phyloP scores from a whole-genome alignment of 2,888 invertebrate genomes.

The Eurytoma adleriae region DNA sequence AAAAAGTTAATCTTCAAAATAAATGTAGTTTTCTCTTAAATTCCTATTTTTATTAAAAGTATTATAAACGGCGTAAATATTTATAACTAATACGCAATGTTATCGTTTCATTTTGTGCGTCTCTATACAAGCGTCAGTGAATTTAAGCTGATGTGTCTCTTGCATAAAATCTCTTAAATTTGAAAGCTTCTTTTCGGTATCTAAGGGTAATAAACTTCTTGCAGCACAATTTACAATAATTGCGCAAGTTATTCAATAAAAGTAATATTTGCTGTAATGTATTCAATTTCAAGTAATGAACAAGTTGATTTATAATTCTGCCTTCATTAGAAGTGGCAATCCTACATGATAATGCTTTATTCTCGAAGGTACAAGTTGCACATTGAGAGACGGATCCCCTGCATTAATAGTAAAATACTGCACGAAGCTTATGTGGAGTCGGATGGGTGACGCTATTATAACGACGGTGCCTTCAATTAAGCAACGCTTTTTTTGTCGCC shows the following conservation, averaged over 20 bases:
- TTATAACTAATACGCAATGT: no score
- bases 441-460: background rate
- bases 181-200: no score
- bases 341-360: background rate
- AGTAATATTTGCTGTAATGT: background rate
- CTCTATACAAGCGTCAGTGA: no score
- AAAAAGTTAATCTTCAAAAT: no score
- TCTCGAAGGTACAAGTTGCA: background rate
- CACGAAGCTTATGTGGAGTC: background rate
- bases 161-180: no score
- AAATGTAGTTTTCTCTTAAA: no score
- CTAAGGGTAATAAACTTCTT: no score
- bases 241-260: background rate
- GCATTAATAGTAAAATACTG: background rate
- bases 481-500: background rate
- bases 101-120: no score
- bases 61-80: no score
- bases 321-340: conserved; percentile 1
- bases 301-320: background rate
- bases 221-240: background rate
- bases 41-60: no score
- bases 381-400: background rate
- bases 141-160: no score
- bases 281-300: background rate
- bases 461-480: background rate